phyloP scores from a whole-genome alignment of 1,140 invertebrate species.

The Venturia canescens region DNA sequence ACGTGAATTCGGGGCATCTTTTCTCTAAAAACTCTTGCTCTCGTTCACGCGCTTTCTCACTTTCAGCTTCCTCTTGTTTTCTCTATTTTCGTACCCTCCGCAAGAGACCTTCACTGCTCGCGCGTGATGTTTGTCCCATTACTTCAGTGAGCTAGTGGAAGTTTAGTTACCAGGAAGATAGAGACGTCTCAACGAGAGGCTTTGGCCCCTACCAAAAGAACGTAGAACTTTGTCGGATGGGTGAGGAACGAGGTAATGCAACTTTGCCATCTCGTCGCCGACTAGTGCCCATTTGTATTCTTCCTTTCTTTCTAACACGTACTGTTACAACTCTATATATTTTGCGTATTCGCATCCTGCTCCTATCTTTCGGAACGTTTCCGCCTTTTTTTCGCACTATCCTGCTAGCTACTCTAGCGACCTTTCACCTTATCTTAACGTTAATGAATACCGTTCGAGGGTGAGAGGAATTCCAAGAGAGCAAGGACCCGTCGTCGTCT shows the following conservation, averaged over 20 bases:
- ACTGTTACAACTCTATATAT: conserved; percentile 15
- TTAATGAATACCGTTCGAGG: conserved; percentile 37
- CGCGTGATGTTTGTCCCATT: conserved; percentile 60
- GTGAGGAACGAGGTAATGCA: conserved; percentile 22
- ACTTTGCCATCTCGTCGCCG: conserved; percentile 34
- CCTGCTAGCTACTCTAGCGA: neutral
- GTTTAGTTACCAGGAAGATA: conserved; percentile 43
- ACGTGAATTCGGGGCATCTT: neutral
- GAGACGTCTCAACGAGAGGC: neutral
- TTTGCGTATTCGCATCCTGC: conserved; percentile 18
- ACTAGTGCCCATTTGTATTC: neutral
- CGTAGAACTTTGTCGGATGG: conserved; percentile 20
- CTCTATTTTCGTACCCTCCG: conserved; percentile 26
- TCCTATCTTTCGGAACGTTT: neutral
- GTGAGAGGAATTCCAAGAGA: neutral
- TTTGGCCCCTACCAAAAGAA: conserved; percentile 10
- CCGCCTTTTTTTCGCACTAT: conserved; percentile 1
- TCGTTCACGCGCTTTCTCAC: conserved; percentile 29
- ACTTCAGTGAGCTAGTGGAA: conserved; percentile 45
- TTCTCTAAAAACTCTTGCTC: conserved; percentile 31
- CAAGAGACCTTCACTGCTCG: conserved; percentile 24
- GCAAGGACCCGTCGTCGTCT: neutral
- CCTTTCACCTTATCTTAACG: conserved; percentile 39
- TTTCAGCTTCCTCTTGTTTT: conserved; percentile 31
- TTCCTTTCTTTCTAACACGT: neutral